Base-by-base conservation (phyloP, 2,113 vertebrate species). In the Pterocles burchelli region DNA sequence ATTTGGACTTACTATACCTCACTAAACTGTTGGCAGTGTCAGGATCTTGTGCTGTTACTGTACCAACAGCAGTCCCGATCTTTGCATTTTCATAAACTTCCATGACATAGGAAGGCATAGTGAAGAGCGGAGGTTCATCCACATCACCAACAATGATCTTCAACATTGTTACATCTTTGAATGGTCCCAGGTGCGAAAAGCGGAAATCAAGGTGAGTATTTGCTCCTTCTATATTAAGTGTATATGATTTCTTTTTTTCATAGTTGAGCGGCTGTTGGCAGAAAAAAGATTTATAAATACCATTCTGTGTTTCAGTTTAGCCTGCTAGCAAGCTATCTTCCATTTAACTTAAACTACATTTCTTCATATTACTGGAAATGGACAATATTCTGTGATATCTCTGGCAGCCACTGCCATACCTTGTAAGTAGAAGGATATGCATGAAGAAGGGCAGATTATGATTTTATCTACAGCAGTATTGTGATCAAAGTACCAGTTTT, bases 101-200 rank as follows among this genome's bases (percentile, higher is more conserved):
- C 99, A 99, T 98, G 93, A 99, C 89, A 36, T 99, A 99, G 61
- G 98, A 99, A 95, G 99, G 98, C 97, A 99, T 98, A 62, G 98
- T 98, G 95, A 99, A 99, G 24, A 99, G 97, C 0, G 99, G 99
- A 2, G 99, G 98, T 80, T 99, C 99, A 29, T 99, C 99, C 87
- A 99, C 99, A 24, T 99, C 99, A 0, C 99, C 99, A 7, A 99
- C 98, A 17, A 99, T 99, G 94, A 99, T 98, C 97, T 99, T 99
- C 66, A 99, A 66, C 84, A 98, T 98, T 7, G 99, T 98, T 3
- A 98, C 98, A 93, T 99, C 99, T 96, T 99, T 99, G 97, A 99
- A 99, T 4, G 99, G 98, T 26, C 99, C 99, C 85, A 99, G 96
- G 89, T 99, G 99, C 0, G 98, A 99, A 95, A 99, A 99, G 17